phyloP scores from a whole-genome alignment of 2,113 vertebrate genomes.

The Formicarius rufipectus region DNA sequence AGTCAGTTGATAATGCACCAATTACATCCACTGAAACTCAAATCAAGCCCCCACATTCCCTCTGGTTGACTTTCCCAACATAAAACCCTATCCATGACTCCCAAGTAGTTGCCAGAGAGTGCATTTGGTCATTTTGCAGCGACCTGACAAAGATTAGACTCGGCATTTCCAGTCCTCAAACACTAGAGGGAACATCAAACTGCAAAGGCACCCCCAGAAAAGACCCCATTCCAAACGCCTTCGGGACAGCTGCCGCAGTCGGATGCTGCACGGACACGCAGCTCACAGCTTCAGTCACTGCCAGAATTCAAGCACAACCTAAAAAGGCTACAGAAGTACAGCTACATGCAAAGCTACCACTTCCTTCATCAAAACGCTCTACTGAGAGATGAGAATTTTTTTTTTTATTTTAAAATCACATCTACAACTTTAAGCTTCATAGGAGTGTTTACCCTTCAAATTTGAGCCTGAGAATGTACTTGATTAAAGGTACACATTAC shows the following conservation, averaged over 20 bases:
- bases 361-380: not conserved
- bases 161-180: conserved; percentile 34
- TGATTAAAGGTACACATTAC: not conserved
- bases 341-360: not conserved
- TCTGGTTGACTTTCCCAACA: not conserved
- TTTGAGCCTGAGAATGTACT: not conserved
- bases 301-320: not conserved
- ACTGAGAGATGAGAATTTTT: fast-evolving
- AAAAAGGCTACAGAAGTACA: not conserved
- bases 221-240: not conserved
- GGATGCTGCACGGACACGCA: fast-evolving
- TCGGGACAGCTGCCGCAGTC: fast-evolving
- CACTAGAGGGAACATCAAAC: conserved; percentile 55
- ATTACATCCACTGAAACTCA: not conserved
- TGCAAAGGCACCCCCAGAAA: not conserved
- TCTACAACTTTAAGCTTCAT: not conserved
- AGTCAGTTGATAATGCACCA: conserved; percentile 14
- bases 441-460: not conserved
- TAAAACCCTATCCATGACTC: not conserved
- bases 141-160: not conserved
- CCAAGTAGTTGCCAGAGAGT: not conserved
- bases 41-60: not conserved
- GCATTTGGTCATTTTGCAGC: not conserved
- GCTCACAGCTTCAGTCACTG: not conserved
- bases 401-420: not conserved